Evolutionary conservation across 1,140 invertebrate genomes (phyloP).

Genomic region (Saccostrea cuccullata): DNA sequence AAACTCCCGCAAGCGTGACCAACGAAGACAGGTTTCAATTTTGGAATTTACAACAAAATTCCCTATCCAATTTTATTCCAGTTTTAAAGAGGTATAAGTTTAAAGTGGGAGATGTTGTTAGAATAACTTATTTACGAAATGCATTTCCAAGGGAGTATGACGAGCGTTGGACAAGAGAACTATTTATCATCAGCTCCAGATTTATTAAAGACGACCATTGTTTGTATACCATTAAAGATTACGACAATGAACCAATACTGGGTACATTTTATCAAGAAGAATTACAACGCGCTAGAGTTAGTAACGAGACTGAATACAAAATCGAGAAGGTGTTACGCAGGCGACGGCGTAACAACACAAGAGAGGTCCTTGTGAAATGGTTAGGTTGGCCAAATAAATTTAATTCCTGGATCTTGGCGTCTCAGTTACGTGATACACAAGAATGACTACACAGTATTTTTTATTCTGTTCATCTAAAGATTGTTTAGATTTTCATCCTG

Average conservation of each 20-base stretch:
- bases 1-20: constrained; percentile 27
- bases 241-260: constrained; percentile 7
- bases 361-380: constrained; percentile 34
- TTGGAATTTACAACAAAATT: constrained; percentile 1
- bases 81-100: background rate
- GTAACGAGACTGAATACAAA: constrained; percentile 11
- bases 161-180: constrained; percentile 37
- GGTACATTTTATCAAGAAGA: constrained; percentile 38
- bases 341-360: too few species aligned
- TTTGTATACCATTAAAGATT: constrained; percentile 12
- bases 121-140: background rate
- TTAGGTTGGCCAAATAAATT: constrained; percentile 37
- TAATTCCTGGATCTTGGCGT: constrained; percentile 16
- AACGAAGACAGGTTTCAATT: constrained; percentile 39
- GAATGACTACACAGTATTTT: background rate
- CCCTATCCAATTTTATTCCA: background rate
- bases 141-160: constrained; percentile 37
- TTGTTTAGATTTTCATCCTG: constrained; percentile 21
- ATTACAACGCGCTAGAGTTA: constrained; percentile 11
- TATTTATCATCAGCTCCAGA: constrained; percentile 18
- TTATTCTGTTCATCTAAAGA: constrained; percentile 17
- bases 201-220: constrained; percentile 18
- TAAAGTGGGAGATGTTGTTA: constrained; percentile 21
- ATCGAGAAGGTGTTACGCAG: constrained; percentile 29
- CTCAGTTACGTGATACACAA: background rate